Evolutionary conservation across 2,888 invertebrate genomes (phyloP).

Genomic region (Cantharis nigra): DNA sequence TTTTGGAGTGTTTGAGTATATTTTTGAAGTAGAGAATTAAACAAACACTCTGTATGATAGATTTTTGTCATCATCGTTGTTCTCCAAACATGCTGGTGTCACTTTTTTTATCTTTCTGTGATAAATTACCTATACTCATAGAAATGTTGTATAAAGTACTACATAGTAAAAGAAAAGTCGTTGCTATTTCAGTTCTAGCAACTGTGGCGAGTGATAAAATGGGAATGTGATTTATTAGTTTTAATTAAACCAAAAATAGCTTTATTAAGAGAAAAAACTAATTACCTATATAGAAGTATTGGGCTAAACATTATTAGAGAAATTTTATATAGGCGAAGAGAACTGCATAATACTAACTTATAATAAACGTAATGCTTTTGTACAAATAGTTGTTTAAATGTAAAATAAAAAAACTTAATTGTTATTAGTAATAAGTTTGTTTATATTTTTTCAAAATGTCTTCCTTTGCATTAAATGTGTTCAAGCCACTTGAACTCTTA

Average conservation of each 20-base stretch:
- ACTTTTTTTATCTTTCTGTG: conserved; percentile 27
- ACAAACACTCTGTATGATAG: background rate
- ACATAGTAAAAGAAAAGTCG: conserved; percentile 4
- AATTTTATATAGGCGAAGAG: conserved; percentile 14
- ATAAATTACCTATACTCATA: conserved; percentile 21
- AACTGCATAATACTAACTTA: background rate
- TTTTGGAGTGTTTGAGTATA: background rate
- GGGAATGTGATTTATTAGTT: conserved; percentile 27
- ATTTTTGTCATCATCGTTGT: background rate
- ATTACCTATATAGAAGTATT: conserved; percentile 1
- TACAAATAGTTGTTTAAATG: conserved; percentile 26
- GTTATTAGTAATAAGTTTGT: background rate
- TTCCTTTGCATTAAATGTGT: conserved; percentile 22
- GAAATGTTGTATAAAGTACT: conserved; percentile 17
- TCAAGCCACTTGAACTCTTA: conserved; percentile 8
- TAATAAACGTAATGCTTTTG: conserved; percentile 13
- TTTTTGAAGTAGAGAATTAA: background rate
- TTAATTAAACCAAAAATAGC: conserved; percentile 12
- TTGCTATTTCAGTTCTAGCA: conserved; percentile 22
- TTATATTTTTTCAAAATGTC: conserved; percentile 18
- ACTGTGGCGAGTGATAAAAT: conserved; percentile 26
- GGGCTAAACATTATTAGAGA: conserved; percentile 3
- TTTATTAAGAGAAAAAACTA: conserved; percentile 11
- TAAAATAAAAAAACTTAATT: conserved; percentile 7
- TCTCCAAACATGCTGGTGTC: background rate